A percentile compares a stretch with the other conserved stretches of the same genome.
These are phyloP conservation scores for Mycetomoellerius zeteki DNA, from an alignment of 1,140 invertebrate genomes.

Conservation along the genomic window DNA sequence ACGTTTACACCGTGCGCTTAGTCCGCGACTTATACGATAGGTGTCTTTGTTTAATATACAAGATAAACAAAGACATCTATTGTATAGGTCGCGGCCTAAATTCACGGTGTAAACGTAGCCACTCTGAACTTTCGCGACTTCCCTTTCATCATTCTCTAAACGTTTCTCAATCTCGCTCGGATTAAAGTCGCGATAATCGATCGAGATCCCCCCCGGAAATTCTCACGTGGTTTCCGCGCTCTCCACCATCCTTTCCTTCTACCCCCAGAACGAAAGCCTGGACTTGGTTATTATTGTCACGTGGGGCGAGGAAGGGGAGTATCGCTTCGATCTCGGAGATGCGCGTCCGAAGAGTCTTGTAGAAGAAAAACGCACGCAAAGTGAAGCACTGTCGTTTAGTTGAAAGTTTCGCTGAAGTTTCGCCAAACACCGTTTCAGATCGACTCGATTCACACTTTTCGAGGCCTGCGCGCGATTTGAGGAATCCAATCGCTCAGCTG, in stretches of 20 bases:
- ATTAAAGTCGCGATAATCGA: not conserved
- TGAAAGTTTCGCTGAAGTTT: not conserved
- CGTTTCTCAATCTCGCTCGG: not conserved
- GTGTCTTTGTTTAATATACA: too few relatives aligned
- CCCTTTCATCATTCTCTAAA: not conserved
- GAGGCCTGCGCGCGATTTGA: slow-evolving; percentile 46
- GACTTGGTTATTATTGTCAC: not conserved
- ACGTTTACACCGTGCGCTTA: too few relatives aligned
- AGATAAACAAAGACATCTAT: too few relatives aligned
- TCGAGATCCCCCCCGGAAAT: not conserved
- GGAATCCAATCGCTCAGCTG: not conserved
- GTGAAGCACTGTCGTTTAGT: not conserved
- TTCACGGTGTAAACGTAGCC: too few relatives aligned
- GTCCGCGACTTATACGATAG: too few relatives aligned
- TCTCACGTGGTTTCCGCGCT: not conserved
- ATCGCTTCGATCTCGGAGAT: not conserved
- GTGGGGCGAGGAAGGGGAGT: not conserved
- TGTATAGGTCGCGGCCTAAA: too few relatives aligned
- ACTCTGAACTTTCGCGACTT: not conserved
- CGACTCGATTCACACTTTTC: not conserved
- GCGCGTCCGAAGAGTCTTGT: not conserved
- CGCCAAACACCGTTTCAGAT: not conserved
- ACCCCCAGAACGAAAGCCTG: not conserved
- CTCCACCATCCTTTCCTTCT: not conserved
- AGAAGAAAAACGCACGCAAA: not conserved